phyloP scores from a whole-genome alignment of 1,140 invertebrate genomes.

The Acyrthosiphon pisum region DNA sequence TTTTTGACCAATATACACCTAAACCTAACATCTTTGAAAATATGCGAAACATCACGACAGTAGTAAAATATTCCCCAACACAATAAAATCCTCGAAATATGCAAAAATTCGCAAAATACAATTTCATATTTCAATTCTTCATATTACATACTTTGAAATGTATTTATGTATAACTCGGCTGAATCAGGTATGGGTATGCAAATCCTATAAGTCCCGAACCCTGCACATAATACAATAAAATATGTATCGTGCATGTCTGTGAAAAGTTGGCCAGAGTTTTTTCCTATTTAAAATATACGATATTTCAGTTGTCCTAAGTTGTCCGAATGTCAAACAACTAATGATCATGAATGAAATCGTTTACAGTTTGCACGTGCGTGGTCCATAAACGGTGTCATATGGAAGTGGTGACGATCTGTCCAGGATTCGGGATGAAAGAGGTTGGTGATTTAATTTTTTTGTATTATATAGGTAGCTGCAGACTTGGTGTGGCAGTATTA shows the following conservation, averaged over 20 bases:
- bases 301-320: neutral
- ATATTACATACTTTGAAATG: neutral
- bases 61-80: neutral
- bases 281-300: neutral
- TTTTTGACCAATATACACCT: neutral
- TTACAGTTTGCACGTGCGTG: slow-evolving; percentile 95
- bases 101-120: neutral
- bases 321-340: neutral
- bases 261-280: neutral
- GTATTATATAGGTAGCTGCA: neutral
- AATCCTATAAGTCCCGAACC: no score
- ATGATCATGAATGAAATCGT: slow-evolving; percentile 55
- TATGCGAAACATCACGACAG: neutral
- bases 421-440: slow-evolving; percentile 86
- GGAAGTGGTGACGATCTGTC: slow-evolving; percentile 92
- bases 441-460: slow-evolving; percentile 63
- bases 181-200: neutral
- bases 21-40: neutral
- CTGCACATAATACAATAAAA: neutral
- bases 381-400: slow-evolving; percentile 97
- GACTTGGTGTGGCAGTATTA: neutral
- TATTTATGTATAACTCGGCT: neutral
- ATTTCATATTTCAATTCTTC: neutral
- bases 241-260: neutral
- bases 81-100: neutral